Evolutionary conservation across 2,113 vertebrate species (phyloP).

Genomic region (Setophaga kirtlandii): DNA sequence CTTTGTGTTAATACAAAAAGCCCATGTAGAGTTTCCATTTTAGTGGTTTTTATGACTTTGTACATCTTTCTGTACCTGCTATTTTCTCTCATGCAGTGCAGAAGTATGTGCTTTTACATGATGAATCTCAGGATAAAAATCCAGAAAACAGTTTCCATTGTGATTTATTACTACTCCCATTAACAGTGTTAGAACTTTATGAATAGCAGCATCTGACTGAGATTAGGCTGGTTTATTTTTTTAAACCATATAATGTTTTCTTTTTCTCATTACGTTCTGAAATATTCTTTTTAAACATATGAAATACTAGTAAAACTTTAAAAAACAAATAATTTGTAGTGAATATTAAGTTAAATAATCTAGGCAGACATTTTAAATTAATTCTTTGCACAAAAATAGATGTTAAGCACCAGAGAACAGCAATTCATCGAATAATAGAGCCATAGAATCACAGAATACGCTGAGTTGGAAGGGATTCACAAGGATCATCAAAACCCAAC

Average conservation of each 20-base stretch:
- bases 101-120: conserved; percentile 19
- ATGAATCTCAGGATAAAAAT: conserved; percentile 6
- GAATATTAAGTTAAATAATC: conserved; percentile 68
- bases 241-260: conserved; percentile 31
- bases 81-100: conserved; percentile 50
- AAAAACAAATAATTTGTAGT: conserved; percentile 65
- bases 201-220: conserved; percentile 37
- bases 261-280: conserved; percentile 41
- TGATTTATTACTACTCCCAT: conserved; percentile 27
- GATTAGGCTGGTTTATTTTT: conserved; percentile 21
- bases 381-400: conserved; percentile 35
- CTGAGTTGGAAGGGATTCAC: background rate
- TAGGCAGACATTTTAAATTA: conserved; percentile 49
- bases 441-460: background rate
- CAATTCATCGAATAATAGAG: background rate
- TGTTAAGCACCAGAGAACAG: conserved; percentile 25
- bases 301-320: conserved; percentile 29
- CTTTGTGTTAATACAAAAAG: background rate
- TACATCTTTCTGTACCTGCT: conserved; percentile 15
- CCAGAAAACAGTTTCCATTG: conserved; percentile 31
- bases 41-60: conserved; percentile 28
- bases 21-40: background rate
- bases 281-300: conserved; percentile 70
- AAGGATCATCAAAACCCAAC: background rate
- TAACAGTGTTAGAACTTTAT: conserved; percentile 51